Conservation (phyloP, 2,888 invertebrate species). For the Chironomus tentans region DNA sequence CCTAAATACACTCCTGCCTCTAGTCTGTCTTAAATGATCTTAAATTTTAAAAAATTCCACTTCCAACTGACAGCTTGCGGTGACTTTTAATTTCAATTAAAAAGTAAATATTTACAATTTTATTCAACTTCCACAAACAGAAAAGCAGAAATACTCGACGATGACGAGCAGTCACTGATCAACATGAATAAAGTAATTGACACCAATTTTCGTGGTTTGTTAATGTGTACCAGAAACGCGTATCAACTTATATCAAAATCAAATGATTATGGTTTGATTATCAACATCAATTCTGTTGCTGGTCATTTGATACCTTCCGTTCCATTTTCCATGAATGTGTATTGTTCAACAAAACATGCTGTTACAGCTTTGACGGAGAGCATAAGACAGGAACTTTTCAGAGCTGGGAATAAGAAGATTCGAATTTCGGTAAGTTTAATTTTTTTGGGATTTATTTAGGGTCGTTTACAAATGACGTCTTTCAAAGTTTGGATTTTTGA, state of each 20-base stretch:
- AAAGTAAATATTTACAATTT: not conserved
- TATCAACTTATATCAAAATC: slow-evolving; percentile 44
- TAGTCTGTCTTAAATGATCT: too few relatives aligned
- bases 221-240: slow-evolving; percentile 44
- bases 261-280: slow-evolving; percentile 41
- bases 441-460: too few relatives aligned
- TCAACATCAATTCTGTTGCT: slow-evolving; percentile 41
- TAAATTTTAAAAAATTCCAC: too few relatives aligned
- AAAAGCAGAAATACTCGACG: not conserved
- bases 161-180: not conserved
- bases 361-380: slow-evolving; percentile 13
- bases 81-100: not conserved
- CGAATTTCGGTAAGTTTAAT: not conserved
- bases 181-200: slow-evolving; percentile 39
- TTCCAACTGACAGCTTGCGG: too few relatives aligned
- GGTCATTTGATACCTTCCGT: slow-evolving; percentile 32
- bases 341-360: slow-evolving; percentile 21
- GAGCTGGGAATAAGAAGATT: not conserved
- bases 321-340: slow-evolving; percentile 15
- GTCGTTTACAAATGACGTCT: too few relatives aligned
- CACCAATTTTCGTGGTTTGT: slow-evolving; percentile 43
- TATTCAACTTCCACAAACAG: not conserved
- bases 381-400: slow-evolving; percentile 19
- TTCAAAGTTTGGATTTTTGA: too few relatives aligned
- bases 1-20: too few relatives aligned